Evolutionary conservation across 2,797 vertebrate genomes (phyloP).

Genomic region (Phrynocephalus guinanensis): DNA sequence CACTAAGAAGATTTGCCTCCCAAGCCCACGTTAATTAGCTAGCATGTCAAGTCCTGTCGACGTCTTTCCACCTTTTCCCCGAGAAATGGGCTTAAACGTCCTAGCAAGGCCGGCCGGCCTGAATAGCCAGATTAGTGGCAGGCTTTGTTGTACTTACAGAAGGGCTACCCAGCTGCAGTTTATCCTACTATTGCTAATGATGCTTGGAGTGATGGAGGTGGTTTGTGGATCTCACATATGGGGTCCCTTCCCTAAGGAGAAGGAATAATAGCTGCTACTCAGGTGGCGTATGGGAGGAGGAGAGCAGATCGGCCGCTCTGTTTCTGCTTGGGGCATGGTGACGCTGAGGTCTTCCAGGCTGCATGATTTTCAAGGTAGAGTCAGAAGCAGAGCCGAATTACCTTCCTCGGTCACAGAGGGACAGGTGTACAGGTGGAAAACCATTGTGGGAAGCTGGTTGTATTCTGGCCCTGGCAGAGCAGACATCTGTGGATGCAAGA

Average conservation of each 20-base stretch:
- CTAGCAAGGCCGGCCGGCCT: constrained; percentile 65
- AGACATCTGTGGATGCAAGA: constrained; percentile 19
- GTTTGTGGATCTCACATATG: constrained; percentile 64
- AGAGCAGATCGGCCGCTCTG: constrained; percentile 62
- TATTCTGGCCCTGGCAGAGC: constrained; percentile 34
- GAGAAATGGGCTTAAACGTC: constrained; percentile 74
- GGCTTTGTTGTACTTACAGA: constrained; percentile 62
- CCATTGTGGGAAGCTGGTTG: constrained; percentile 46
- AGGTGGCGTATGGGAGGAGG: constrained; percentile 62
- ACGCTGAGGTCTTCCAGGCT: constrained; percentile 42
- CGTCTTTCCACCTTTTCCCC: constrained; percentile 67
- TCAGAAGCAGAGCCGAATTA: constrained; percentile 40
- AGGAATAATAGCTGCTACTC: constrained; percentile 69
- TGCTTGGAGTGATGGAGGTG: constrained; percentile 72
- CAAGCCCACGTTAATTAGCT: constrained; percentile 71
- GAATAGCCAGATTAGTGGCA: constrained; percentile 70
- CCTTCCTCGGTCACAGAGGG: constrained; percentile 44
- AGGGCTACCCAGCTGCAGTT: constrained; percentile 67
- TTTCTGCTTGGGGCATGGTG: constrained; percentile 56
- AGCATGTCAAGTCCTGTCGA: constrained; percentile 70
- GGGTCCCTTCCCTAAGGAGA: constrained; percentile 70
- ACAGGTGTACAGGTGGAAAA: constrained; percentile 31
- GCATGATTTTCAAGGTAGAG: constrained; percentile 55
- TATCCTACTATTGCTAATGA: constrained; percentile 76
- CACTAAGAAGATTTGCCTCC: constrained; percentile 73